A percentile compares a stretch with the other conserved stretches of the same genome.
Conservation (phyloP, 2,113 vertebrate genomes). For the Cyprichromis sp. region DNA sequence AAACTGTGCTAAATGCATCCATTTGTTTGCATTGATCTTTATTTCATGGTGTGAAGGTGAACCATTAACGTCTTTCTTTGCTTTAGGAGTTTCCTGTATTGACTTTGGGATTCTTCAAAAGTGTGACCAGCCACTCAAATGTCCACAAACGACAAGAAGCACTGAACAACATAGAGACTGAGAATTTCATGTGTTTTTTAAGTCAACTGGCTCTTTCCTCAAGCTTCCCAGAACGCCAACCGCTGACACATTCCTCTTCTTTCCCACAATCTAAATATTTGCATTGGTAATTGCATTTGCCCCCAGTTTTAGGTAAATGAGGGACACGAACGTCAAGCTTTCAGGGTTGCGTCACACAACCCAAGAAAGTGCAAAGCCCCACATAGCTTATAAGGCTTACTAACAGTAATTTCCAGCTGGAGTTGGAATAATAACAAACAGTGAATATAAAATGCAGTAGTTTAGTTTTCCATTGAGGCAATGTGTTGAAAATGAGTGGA, state of each 20-base stretch:
- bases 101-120: slow-evolving; percentile 17
- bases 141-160: background rate
- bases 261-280: background rate
- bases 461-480: slow-evolving; percentile 31
- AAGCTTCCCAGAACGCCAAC: background rate
- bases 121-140: background rate
- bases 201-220: background rate
- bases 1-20: slow-evolving; percentile 24
- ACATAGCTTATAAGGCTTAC: slow-evolving; percentile 18
- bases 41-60: slow-evolving; percentile 29
- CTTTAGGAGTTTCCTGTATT: slow-evolving; percentile 49
- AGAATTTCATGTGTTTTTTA: background rate
- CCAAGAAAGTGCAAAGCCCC: background rate
- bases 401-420: slow-evolving; percentile 32
- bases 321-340: background rate
- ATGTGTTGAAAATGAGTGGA: slow-evolving; percentile 41
- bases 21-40: slow-evolving; percentile 55
- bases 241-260: background rate
- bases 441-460: slow-evolving; percentile 46
- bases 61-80: slow-evolving; percentile 50
- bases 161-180: background rate
- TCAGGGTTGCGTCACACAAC: background rate
- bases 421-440: slow-evolving; percentile 35
- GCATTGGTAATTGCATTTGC: background rate
- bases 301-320: background rate